phyloP scores from a whole-genome alignment of 2,113 vertebrate species.

The Orientallactaga bullata region DNA sequence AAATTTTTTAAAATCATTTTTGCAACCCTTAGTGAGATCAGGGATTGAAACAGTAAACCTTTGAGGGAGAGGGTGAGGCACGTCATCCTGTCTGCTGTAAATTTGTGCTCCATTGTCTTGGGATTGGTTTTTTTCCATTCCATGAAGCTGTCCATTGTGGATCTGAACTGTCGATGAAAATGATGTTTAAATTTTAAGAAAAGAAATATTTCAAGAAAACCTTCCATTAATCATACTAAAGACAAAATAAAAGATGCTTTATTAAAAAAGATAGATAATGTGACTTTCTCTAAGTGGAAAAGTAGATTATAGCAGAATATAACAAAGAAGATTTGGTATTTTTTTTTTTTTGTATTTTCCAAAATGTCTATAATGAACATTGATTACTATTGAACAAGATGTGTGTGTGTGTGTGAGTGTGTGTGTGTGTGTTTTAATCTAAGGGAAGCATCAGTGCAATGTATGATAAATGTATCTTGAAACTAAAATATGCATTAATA shows the following conservation, averaged over 20 bases:
- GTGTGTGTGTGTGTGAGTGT: too few relatives aligned
- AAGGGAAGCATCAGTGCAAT: neutral
- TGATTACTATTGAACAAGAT: neutral
- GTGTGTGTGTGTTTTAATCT: too few relatives aligned
- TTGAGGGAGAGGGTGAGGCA: too few relatives aligned
- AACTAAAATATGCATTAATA: conserved; percentile 26
- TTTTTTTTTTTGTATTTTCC: conserved; percentile 1
- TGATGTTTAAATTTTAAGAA: neutral
- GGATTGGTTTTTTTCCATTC: too few relatives aligned
- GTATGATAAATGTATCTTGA: neutral
- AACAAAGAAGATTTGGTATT: neutral
- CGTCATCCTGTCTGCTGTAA: too few relatives aligned
- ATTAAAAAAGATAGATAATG: neutral
- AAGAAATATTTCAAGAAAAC: neutral
- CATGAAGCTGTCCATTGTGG: too few relatives aligned
- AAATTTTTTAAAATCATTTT: neutral
- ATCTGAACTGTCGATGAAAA: too few relatives aligned
- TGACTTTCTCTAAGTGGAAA: neutral
- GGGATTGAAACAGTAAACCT: neutral
- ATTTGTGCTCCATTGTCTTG: too few relatives aligned
- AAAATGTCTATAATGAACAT: conserved; percentile 35
- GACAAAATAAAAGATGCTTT: conserved; percentile 11
- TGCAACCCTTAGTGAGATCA: neutral
- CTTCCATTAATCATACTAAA: conserved; percentile 18
- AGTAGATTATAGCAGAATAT: neutral